Evolutionary conservation across 2,797 vertebrate species (phyloP), one percentile per base, ranked within the genome.

Genomic region (Oreonectes daqikongensis): DNA sequence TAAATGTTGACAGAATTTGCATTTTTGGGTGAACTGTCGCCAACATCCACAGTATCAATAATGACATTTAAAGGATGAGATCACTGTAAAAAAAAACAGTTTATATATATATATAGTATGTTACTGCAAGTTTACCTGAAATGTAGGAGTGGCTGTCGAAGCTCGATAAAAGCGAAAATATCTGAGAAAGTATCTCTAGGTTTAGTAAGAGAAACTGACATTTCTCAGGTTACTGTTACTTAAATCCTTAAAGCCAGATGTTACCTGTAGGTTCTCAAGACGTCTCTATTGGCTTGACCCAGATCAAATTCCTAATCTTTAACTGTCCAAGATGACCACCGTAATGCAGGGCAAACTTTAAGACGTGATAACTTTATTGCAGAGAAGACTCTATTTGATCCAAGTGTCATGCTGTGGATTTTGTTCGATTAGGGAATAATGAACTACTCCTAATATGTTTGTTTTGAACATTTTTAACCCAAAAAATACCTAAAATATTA

Each of bases 231-330:
- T 63, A 72, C 68, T 74, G 52, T 70, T 64, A 72, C 78, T 81
- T 72, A 76, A 71, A 70, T 81, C 63, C 17, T 69, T 81, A 76
- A 79, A 81, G 68, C 63, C 44, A 26, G 63, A 77, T 72, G 76
- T 75, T 75, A 72, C 66, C 64, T 26, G 22, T 24, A 52, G 24
- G 57, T 73, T 65, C 32, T 59, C 73, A 65, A 75, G 70, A 72
- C 38, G 5, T 55, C n/a, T 72, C 50, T 50, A 72, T 2, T 53
- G 78, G 53, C 69, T 73, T 82, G 74, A 79, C 81, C 69, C 53
- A 70, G 66, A 77, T 80, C 59, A 73, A 46, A 71, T 70, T 70
- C 59, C 59, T 71, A 64, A 48, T 77, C 52, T 40, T 38, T 24
- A 4, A 48, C 4, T n/a, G 10, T 70, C 65, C 50, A 55, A 73